Conservation (phyloP, 2,797 vertebrate species). For the Pseudochirops cupreus region DNA sequence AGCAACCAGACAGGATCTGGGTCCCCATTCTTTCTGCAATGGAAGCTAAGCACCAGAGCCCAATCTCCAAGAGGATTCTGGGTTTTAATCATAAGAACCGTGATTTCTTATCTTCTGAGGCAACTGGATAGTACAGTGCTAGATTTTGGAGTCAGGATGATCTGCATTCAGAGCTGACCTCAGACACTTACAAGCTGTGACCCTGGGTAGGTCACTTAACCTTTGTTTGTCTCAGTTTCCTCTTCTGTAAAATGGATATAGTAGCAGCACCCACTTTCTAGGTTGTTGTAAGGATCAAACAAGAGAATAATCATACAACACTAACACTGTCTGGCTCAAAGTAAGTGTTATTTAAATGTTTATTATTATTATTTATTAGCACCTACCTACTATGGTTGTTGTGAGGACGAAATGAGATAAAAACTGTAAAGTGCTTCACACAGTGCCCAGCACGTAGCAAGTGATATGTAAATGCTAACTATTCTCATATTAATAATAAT, state of each 20-base stretch:
- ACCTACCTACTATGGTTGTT: neutral
- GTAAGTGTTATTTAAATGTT: neutral
- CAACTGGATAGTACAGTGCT: neutral
- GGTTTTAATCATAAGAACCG: neutral
- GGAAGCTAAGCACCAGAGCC: neutral
- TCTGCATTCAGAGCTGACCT: neutral
- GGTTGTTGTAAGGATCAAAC: neutral
- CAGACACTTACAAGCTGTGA: neutral
- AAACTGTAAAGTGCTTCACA: neutral
- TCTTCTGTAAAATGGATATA: neutral
- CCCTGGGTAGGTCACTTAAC: neutral
- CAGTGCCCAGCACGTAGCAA: neutral
- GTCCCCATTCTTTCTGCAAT: neutral
- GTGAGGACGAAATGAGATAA: neutral
- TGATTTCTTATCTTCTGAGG: neutral
- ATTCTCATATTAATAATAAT: neutral
- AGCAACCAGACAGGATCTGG: neutral
- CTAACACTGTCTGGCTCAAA: neutral
- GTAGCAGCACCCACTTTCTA: neutral
- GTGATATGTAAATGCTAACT: neutral
- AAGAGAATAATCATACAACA: neutral
- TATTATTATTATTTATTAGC: neutral
- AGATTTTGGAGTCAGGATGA: neutral
- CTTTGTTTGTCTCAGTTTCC: neutral
- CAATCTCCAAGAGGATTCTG: neutral